phyloP scores from a whole-genome alignment of 2,797 vertebrate species.

The Sebastolobus alascanus region DNA sequence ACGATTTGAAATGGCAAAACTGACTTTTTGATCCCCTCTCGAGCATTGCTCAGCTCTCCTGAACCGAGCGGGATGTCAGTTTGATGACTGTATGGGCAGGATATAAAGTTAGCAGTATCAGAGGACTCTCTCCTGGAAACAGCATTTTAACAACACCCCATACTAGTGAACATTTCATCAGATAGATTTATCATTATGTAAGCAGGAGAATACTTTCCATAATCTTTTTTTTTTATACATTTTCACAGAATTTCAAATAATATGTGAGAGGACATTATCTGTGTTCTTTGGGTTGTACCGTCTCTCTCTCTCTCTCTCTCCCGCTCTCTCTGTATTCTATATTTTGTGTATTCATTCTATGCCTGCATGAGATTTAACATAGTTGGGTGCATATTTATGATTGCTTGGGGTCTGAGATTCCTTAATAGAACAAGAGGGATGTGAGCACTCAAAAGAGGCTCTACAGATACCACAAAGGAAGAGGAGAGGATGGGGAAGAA shows the following conservation, averaged over 20 bases:
- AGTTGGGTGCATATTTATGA: not conserved
- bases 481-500: not conserved
- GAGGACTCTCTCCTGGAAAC: slow-evolving; percentile 20
- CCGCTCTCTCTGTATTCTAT: not conserved
- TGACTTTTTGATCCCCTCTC: slow-evolving; percentile 62
- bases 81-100: slow-evolving; percentile 42
- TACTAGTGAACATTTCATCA: not conserved
- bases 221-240: not conserved
- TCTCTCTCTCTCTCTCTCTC: not conserved
- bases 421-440: slow-evolving; percentile 5
- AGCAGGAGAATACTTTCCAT: not conserved
- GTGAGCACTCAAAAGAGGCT: not conserved
- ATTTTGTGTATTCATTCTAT: not conserved
- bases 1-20: slow-evolving; percentile 65
- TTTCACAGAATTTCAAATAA: not conserved
- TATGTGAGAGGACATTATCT: not conserved
- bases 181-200: not conserved
- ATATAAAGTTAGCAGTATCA: slow-evolving; percentile 28
- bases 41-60: slow-evolving; percentile 47
- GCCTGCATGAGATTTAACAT: not conserved
- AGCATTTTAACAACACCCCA: slow-evolving; percentile 1
- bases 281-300: not conserved
- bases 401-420: slow-evolving; percentile 10
- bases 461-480: slow-evolving; percentile 10
- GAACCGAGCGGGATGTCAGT: slow-evolving; percentile 60